phyloP scores from a whole-genome alignment of 2,888 invertebrate genomes.

The Mellilla xanthometata region DNA sequence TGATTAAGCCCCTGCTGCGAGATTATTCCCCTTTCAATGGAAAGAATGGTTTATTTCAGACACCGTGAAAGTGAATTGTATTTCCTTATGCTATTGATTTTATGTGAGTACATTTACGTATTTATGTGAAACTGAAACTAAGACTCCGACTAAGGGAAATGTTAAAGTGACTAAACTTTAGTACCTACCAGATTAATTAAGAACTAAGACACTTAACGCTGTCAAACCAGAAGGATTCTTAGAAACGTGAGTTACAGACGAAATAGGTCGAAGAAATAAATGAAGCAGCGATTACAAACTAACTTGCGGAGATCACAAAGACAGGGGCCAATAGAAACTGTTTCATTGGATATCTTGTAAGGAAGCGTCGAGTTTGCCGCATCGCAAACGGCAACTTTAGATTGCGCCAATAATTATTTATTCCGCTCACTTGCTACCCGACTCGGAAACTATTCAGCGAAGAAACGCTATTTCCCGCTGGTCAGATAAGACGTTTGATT shows the following conservation, averaged over 20 bases:
- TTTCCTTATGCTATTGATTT: slow-evolving; percentile 76
- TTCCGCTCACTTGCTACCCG: slow-evolving; percentile 77
- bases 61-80: slow-evolving; percentile 80
- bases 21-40: slow-evolving; percentile 81
- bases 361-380: slow-evolving; percentile 48
- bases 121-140: slow-evolving; percentile 42
- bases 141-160: no score
- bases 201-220: no score
- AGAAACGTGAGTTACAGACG: slow-evolving; percentile 1
- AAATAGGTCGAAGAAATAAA: slow-evolving; percentile 21
- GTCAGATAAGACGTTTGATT: slow-evolving; percentile 83
- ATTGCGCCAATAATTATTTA: slow-evolving; percentile 80
- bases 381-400: slow-evolving; percentile 65
- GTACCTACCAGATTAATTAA: no score
- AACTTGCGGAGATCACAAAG: slow-evolving; percentile 41
- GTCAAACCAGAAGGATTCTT: not conserved
- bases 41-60: slow-evolving; percentile 82
- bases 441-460: slow-evolving; percentile 75
- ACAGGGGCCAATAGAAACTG: slow-evolving; percentile 58
- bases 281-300: slow-evolving; percentile 24
- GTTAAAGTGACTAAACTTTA: no score
- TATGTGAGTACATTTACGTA: slow-evolving; percentile 46
- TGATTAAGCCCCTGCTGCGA: slow-evolving; percentile 81
- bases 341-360: slow-evolving; percentile 66
- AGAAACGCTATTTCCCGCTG: slow-evolving; percentile 78